Percentiles rank a stretch among this genome's conserved stretches.
phyloP scores from a whole-genome alignment of 2,888 invertebrate genomes.

The Endomychus coccineus region DNA sequence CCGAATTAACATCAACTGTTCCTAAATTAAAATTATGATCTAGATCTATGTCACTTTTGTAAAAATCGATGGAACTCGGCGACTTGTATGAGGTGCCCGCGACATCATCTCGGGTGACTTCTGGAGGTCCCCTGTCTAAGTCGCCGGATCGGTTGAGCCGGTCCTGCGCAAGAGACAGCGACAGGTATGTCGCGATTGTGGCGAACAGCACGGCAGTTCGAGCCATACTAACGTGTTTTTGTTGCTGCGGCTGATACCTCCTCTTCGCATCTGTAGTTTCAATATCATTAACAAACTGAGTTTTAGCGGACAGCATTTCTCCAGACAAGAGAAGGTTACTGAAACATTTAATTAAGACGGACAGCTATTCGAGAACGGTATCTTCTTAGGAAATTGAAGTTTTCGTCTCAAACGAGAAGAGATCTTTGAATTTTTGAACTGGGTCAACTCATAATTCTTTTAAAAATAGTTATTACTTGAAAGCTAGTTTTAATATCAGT shows the following conservation, averaged over 20 bases:
- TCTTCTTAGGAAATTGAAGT: too few species aligned
- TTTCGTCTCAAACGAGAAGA: too few species aligned
- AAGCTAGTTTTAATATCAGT: too few species aligned
- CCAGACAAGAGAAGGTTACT: too few species aligned
- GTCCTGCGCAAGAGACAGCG: constrained; percentile 29
- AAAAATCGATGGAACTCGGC: constrained; percentile 15
- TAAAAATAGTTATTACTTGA: too few species aligned
- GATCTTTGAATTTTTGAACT: too few species aligned
- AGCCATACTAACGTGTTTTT: constrained; percentile 35
- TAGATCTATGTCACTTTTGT: constrained; percentile 3
- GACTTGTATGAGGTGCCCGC: background rate
- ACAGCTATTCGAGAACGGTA: too few species aligned
- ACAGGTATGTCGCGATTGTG: constrained; percentile 28
- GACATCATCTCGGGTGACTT: constrained; percentile 12
- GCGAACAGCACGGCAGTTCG: constrained; percentile 34
- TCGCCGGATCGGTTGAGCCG: constrained; percentile 32
- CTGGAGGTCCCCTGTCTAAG: constrained; percentile 33
- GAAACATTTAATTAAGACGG: too few species aligned
- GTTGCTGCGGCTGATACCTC: background rate
- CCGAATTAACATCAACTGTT: too few species aligned
- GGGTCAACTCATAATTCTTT: too few species aligned
- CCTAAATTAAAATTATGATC: too few species aligned
- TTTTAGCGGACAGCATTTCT: background rate
- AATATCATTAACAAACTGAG: constrained; percentile 7
- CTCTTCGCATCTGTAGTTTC: constrained; percentile 7